Evolutionary conservation across 1,140 invertebrate genomes (phyloP), one percentile per base, ranked within the genome.

Genomic region (Scaptomyza hsui): DNA sequence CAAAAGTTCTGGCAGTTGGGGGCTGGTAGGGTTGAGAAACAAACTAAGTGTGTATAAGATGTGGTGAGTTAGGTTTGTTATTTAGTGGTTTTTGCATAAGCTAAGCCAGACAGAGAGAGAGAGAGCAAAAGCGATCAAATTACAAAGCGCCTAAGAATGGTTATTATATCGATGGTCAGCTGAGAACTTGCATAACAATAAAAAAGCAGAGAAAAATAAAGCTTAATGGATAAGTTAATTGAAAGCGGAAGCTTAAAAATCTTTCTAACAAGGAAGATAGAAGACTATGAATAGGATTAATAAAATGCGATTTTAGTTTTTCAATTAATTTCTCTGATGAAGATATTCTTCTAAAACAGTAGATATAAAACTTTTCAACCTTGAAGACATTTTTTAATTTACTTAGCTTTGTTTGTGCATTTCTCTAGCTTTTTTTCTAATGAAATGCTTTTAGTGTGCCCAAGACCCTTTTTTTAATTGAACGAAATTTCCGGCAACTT

Each of bases 401-500:
- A 26, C 18, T 5, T 18, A 19, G 5, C 15, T 16, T 19, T 44
- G 12, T 2, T 37, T n/a, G 16, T n/a, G 6, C 4, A 41, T 41
- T 10, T 16, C 13, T 13, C 19, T 6, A 24, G n/a, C 13, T 21
- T 26, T 15, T 13, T n/a, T 48, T 26, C 24, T n/a, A 53, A 29
- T 35, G 9, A 10, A 37, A 24, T 19, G 16, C 26, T 39, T 57
- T 29, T 32, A 57, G 35, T 19, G 18, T 4, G 18, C 9, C n/a
- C 18, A 9, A 49, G 35, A 49, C 32, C 12, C 47, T 24, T 9
- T 18, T 13, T 63, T 63, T 63, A 55, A 70, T 70, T 70, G 16
- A 12, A 42, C 59, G 60, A 70, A 49, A 49, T 55, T 69, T 55
- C n/a, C 49, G 59, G 19, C 42, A 63, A 70, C 67, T 70, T 70